Base-by-base conservation (phyloP, 2,888 invertebrate genomes). In the Torymus tubicola region DNA sequence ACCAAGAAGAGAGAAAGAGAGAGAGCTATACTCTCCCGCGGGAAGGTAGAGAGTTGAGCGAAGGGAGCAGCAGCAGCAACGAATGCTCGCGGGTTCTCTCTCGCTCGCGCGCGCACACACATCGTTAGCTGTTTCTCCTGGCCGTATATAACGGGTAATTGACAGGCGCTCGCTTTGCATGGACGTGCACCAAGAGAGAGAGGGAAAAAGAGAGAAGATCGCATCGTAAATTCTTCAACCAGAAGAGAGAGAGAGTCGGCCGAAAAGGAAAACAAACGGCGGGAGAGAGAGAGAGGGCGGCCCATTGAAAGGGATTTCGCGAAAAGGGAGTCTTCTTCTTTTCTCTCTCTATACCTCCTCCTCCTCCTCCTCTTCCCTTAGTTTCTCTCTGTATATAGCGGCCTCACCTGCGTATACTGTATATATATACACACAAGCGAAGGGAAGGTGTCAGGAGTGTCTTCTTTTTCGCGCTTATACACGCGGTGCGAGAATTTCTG, bases 131-230 rank as follows among this genome's bases (percentile, higher is more conserved):
- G 89, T 90, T 88, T 88, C 88, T 87, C 89, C 88, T 86, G 88
- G 88, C 89, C 89, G 90, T 90, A 90, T 90, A 90, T 90, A 90
- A 90, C 89, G 88, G 89, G 90, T 90, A 90, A 90, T 90, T 90
- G 90, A 90, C 90, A 90, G 90, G 74, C 70, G 67, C 88, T 90
- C 89, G 88, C 89, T 90, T 90, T 90, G 90, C 90, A 90, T 90
- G 90, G 89, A 89, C 90, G 89, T 90, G 31, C 57, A 24, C 72
- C 31, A 55, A 31, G 42, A n/a, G 16, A 2, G 18, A 55, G 53
- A 71, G 67, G 75, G 18, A 18, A 55, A 60, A 67, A 67, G n/a
- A 53, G 57, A 76, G 42, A 5, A 42, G 81, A 81, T 77, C 60
- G 77, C 69, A 77, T 81, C 81, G 81, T 81, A 81, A 81, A 81